Percentiles rank a stretch among this genome's conserved stretches.
Evolutionary conservation across 1,140 invertebrate genomes (phyloP).

Genomic region (Drosophila lacteicornis): DNA sequence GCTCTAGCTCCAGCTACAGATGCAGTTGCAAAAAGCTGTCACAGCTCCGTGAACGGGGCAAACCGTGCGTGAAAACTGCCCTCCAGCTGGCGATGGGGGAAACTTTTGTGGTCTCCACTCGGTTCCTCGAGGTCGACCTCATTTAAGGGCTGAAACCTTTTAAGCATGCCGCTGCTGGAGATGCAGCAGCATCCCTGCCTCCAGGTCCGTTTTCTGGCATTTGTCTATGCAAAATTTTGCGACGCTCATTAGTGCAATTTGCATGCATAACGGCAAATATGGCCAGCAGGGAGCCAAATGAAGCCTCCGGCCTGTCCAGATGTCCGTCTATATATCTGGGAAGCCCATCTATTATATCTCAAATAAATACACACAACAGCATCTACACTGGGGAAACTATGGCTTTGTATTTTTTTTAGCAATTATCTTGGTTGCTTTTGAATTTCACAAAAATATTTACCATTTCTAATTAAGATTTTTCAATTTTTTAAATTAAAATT

Average conservation of each 20-base stretch:
- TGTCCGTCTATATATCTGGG: constrained; percentile 45
- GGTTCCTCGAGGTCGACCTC: constrained; percentile 39
- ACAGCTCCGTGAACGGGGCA: constrained; percentile 53
- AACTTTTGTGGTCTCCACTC: constrained; percentile 41
- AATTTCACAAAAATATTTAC: neutral
- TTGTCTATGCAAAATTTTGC: constrained; percentile 78
- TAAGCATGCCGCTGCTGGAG: constrained; percentile 20
- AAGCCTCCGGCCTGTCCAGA: constrained; percentile 43
- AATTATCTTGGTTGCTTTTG: neutral
- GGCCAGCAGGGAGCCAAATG: constrained; percentile 46
- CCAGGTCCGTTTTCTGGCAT: constrained; percentile 36
- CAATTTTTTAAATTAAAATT: neutral
- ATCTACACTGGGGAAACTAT: constrained; percentile 9
- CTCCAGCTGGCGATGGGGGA: constrained; percentile 33
- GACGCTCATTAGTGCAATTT: constrained; percentile 79
- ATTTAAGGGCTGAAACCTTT: constrained; percentile 43
- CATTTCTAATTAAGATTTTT: no score
- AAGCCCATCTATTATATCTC: constrained; percentile 45
- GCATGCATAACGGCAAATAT: constrained; percentile 79
- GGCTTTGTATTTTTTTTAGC: no score
- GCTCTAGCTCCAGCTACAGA: constrained; percentile 13
- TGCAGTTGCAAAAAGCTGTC: constrained; percentile 54
- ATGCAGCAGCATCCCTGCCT: constrained; percentile 4
- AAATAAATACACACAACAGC: constrained; percentile 63
- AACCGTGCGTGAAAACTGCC: constrained; percentile 75